Base-by-base conservation (phyloP, 2,113 vertebrate species). In the Cyprichromis sp. region DNA sequence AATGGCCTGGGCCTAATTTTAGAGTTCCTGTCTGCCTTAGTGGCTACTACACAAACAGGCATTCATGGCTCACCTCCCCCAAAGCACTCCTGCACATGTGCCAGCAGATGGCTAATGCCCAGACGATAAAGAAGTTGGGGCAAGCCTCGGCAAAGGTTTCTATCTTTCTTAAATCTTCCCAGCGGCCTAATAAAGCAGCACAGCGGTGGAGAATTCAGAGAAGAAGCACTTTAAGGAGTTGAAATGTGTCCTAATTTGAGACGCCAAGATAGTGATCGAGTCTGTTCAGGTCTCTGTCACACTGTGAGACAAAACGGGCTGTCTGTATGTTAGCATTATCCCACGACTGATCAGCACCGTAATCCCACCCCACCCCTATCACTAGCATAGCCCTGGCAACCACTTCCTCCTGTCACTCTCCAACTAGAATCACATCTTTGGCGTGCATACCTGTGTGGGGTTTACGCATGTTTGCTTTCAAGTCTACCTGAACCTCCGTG, bases 101-200 rank as follows among this genome's bases (percentile, higher is more conserved):
- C 92, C 90, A 92, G 88, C 94, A 94, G 89, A 94, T 92, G 92
- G 91, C 88, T 94, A 94, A 94, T 92, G 90, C 94, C 94, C 89
- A 86, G 91, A 78, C 84, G 79, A 93, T 93, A 90, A 90, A 89
- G 88, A 88, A 91, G 87, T 85, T 53, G 78, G 82, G 88, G 55
- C 89, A 89, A 93, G 92, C 88, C 84, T 81, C 79, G 2, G 88
- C 91, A 90, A 87, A 84, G 86, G 89, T 89, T 90, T 89, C 86
- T 42, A 89, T 91, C 91, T 91, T 90, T 80, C 89, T 68, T 88
- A 90, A 92, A 90, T 90, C 90, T 93, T 89, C 53, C 76, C 80
- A 61, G 85, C 40, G 19, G 87, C 90, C 86, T 90, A 86, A 92
- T 90, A 90, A 93, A 89, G 66, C 53, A 50, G 55, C 86, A 78